Evolutionary conservation across 1,140 invertebrate genomes (phyloP).

Genomic region (Cheumatopsyche charites): DNA sequence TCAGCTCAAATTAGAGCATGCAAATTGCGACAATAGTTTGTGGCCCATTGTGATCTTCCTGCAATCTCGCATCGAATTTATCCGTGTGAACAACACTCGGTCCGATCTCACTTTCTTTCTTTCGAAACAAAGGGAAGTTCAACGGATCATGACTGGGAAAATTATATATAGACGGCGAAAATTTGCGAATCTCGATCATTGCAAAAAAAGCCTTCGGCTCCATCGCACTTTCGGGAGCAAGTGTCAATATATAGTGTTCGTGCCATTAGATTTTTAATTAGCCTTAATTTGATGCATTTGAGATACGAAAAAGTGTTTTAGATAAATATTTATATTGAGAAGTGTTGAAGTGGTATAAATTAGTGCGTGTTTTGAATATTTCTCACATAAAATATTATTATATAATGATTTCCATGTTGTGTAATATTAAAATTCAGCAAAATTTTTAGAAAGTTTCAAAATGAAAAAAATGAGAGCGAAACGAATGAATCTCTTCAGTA

Average conservation of each 20-base stretch:
- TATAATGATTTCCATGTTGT: neutral
- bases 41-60: slow-evolving; percentile 9
- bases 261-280: too few relatives aligned
- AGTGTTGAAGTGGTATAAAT: too few relatives aligned
- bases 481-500: slow-evolving; percentile 24
- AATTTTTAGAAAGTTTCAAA: neutral
- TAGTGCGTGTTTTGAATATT: too few relatives aligned
- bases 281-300: too few relatives aligned
- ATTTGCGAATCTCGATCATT: slow-evolving; percentile 42
- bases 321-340: too few relatives aligned
- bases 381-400: neutral
- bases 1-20: slow-evolving; percentile 7
- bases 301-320: too few relatives aligned
- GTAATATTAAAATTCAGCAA: neutral
- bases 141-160: slow-evolving; percentile 41
- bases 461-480: neutral
- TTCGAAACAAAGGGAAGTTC: slow-evolving; percentile 43
- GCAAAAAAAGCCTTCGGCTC: slow-evolving; percentile 32
- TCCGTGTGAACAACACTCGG: slow-evolving; percentile 25
- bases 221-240: neutral
- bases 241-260: too few relatives aligned
- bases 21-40: neutral
- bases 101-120: slow-evolving; percentile 34
- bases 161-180: slow-evolving; percentile 47
- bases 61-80: slow-evolving; percentile 18